A percentile compares a stretch with the other conserved stretches of the same genome.
Evolutionary conservation across 1,140 invertebrate genomes (phyloP).

Genomic region (Habropoda laboriosa): DNA sequence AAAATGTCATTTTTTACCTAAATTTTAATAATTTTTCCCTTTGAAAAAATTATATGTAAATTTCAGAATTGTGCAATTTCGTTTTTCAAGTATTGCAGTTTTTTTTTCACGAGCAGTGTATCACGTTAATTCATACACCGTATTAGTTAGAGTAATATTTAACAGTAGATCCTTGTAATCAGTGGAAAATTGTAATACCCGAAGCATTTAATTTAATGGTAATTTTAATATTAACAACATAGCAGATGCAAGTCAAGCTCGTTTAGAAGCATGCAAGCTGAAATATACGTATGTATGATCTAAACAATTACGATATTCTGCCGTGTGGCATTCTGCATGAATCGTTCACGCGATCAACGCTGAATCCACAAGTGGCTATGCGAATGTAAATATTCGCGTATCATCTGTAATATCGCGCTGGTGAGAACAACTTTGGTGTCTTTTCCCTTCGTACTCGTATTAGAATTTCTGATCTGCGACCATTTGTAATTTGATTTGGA

Average conservation of each 20-base stretch:
- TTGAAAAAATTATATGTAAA: no score
- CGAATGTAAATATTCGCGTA: slow-evolving; percentile 25
- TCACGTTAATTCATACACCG: no score
- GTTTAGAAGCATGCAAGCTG: neutral
- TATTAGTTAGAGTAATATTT: no score
- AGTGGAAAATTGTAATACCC: no score
- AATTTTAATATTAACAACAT: neutral
- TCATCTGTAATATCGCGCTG: slow-evolving; percentile 13
- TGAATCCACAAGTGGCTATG: slow-evolving; percentile 48
- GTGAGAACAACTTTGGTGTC: neutral
- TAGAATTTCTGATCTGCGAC: neutral
- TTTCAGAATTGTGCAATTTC: no score
- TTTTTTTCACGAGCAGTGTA: no score
- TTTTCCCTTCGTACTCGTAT: neutral
- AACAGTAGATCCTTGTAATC: no score
- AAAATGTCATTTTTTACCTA: no score
- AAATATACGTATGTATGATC: neutral
- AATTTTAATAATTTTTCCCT: no score
- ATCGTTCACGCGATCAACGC: slow-evolving; percentile 32
- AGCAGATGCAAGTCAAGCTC: neutral
- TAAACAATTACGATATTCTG: slow-evolving; percentile 7
- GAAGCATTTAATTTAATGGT: no score
- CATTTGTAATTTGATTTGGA: neutral
- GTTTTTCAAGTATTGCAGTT: no score
- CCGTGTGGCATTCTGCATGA: neutral